These are phyloP conservation scores for Invenusta paracnida DNA, from an alignment of 2,888 invertebrate species.

Conservation along the genomic window DNA sequence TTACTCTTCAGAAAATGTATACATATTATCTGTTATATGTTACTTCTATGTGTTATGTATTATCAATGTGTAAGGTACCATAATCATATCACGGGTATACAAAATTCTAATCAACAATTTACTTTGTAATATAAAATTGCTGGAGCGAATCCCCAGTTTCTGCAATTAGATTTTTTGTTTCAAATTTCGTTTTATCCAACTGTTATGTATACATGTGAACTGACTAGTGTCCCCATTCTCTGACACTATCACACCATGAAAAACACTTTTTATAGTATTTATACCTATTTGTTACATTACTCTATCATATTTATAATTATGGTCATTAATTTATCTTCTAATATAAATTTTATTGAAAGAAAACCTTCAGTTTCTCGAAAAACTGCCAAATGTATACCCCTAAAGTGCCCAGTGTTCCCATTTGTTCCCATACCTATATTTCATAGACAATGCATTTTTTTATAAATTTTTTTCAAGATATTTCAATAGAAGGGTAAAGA, in stretches of 20 bases:
- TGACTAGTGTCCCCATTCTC: background rate
- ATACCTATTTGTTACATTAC: background rate
- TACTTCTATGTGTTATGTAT: background rate
- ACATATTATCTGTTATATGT: background rate
- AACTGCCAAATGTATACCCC: background rate
- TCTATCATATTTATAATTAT: background rate
- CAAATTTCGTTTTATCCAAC: background rate
- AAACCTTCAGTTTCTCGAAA: background rate
- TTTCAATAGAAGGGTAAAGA: background rate
- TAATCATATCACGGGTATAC: background rate
- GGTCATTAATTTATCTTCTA: background rate
- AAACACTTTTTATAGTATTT: background rate
- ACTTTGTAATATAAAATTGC: background rate
- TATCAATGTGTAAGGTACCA: background rate
- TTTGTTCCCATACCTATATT: background rate
- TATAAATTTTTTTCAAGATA: background rate
- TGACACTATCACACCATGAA: background rate
- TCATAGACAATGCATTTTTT: background rate
- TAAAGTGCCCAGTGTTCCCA: background rate
- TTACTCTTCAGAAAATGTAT: background rate
- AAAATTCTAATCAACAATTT: background rate
- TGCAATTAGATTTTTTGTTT: background rate
- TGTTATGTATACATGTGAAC: background rate
- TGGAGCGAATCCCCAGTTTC: background rate
- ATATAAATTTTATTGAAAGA: background rate